Percentiles rank a stretch among this genome's conserved stretches.
Evolutionary conservation across 2,888 invertebrate genomes (phyloP).

Genomic region (Leptopilina syphax): DNA sequence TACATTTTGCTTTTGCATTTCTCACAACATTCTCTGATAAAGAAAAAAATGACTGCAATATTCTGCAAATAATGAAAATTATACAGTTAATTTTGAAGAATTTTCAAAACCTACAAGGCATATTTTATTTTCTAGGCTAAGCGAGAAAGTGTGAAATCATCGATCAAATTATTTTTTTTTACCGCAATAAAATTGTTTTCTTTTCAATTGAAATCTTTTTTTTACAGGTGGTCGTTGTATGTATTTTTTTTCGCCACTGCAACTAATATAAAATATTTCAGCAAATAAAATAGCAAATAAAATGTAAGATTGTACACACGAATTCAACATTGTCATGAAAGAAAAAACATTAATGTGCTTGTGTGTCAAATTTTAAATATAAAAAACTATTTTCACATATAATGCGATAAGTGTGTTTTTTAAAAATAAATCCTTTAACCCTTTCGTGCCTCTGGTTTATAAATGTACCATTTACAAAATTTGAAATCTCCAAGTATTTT

Average conservation of each 20-base stretch:
- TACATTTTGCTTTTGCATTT: not conserved
- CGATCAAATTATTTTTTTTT: conserved; percentile 47
- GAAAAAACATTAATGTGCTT: conserved; percentile 20
- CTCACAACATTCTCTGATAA: not conserved
- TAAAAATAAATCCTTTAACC: not conserved
- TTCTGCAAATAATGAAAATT: not conserved
- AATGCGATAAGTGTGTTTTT: not conserved
- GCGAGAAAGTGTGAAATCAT: conserved; percentile 71
- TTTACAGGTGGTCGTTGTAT: no score
- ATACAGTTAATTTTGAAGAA: not conserved
- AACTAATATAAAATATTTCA: conserved; percentile 64
- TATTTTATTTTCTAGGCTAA: conserved; percentile 65
- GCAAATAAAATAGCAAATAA: conserved; percentile 67
- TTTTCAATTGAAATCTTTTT: conserved; percentile 51
- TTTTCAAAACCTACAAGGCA: not conserved
- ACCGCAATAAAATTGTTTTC: not conserved
- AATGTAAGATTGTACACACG: conserved; percentile 51
- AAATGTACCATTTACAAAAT: no score
- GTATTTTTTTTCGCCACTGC: conserved; percentile 55
- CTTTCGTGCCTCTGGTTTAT: no score
- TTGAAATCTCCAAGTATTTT: no score
- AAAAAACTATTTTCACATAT: not conserved
- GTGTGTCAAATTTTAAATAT: not conserved
- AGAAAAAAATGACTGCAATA: conserved; percentile 9
- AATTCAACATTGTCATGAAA: conserved; percentile 27